Conservation (phyloP, 2,113 vertebrate genomes). For the Lates calcarifer region DNA sequence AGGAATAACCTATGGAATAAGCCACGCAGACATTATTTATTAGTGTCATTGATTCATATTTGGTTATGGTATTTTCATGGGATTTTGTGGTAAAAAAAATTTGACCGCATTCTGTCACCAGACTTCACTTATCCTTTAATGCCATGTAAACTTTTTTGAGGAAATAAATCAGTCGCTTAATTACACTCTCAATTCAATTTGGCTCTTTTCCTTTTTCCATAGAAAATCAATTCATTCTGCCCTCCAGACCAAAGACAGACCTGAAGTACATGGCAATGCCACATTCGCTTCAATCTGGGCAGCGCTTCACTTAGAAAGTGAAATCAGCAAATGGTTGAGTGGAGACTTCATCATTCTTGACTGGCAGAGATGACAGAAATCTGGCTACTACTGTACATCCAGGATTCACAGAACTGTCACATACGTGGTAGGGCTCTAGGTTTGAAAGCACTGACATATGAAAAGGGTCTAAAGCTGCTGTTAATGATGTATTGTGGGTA, state of each 20-base stretch:
- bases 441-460: not conserved
- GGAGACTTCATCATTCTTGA: not conserved
- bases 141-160: not conserved
- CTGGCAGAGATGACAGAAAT: not conserved
- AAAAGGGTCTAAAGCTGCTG: not conserved
- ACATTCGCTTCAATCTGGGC: not conserved
- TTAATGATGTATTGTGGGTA: too few species aligned
- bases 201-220: not conserved
- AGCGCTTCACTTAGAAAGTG: not conserved
- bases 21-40: not conserved
- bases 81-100: not conserved
- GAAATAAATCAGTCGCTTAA: not conserved
- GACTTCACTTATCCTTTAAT: not conserved
- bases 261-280: not conserved
- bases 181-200: not conserved
- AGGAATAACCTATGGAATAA: not conserved
- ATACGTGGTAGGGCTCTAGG: not conserved
- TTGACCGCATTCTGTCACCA: not conserved
- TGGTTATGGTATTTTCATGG: not conserved
- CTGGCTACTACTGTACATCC: not conserved
- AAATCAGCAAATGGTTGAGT: not conserved
- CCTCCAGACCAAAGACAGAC: not conserved
- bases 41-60: not conserved
- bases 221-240: constrained; percentile 18
- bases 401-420: too few species aligned